Evolutionary conservation across 2,113 vertebrate genomes (phyloP), one percentile per base, ranked within the genome.

Genomic region (Eclectus roratus): DNA sequence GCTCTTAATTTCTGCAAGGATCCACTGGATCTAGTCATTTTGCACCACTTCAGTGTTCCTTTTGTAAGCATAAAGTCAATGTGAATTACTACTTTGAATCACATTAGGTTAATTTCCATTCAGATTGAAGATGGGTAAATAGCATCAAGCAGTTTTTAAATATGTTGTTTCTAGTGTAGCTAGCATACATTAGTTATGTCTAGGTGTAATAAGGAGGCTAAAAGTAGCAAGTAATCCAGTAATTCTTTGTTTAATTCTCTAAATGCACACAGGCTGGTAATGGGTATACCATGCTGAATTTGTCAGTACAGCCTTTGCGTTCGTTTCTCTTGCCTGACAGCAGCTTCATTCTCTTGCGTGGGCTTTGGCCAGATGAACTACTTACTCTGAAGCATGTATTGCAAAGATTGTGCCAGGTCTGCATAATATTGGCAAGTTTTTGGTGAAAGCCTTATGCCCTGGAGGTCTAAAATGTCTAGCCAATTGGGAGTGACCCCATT

Each of bases 341-440:
- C 50, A 93, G 60, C 60, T 93, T 90, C 28, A 31, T 85, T 93
- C 43, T 92, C 83, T 49, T 78, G 33, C 55, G 80, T 90, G 95
- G 76, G 49, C 76, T 74, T 95, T 88, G 82, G 64, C 85, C 58
- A 66, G 49, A 88, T 94, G 94, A 90, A 78, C 68, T 73, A 3
- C 60, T 80, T 80, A 85, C 7, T 28, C 49, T 80, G 71, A 92
- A 81, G 63, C 68, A 37, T 85, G 18, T 82, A 76, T 82, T 90
- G 31, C 33, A 88, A 90, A 23, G 37, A 25, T 50, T 86, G 58
- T 91, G 85, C 64, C 8, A 20, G 11, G 49, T 90, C 55, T 93
- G 64, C 31, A 5, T 63, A 74, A 44, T 60, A 77, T 82, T 94
- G 71, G 63, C 56, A 85, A 61, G 21, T 19, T 85, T 95, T 82